Percentiles rank a stretch among this genome's conserved stretches.
phyloP scores from a whole-genome alignment of 2,113 vertebrate species.

The Grallaria varia region DNA sequence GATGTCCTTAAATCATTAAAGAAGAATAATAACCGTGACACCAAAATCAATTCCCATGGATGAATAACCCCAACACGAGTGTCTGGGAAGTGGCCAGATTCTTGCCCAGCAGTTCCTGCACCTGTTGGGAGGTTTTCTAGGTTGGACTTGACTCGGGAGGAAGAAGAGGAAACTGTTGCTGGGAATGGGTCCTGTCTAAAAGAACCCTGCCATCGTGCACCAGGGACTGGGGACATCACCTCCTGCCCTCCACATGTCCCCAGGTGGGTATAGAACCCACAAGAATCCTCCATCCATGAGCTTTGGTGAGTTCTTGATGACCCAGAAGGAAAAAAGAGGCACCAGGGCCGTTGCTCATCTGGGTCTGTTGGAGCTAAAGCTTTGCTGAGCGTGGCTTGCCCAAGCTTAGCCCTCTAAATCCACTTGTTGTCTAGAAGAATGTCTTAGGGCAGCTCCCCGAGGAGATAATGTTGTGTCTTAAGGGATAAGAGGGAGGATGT shows the following conservation, averaged over 20 bases:
- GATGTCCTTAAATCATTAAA: constrained; percentile 10
- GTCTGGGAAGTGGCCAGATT: neutral
- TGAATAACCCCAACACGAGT: neutral
- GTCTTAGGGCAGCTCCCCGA: neutral
- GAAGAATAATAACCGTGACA: neutral
- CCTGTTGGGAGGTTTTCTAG: neutral
- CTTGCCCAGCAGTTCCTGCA: neutral
- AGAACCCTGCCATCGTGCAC: neutral
- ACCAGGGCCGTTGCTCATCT: neutral
- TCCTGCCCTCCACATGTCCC: neutral
- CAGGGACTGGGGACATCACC: neutral
- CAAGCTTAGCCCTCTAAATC: neutral
- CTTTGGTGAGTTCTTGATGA: neutral
- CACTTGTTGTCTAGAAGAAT: neutral
- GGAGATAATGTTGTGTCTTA: neutral
- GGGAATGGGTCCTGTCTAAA: neutral
- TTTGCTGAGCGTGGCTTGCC: neutral
- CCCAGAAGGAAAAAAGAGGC: neutral
- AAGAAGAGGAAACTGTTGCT: neutral
- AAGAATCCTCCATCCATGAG: too few relatives aligned
- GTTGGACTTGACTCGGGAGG: neutral
- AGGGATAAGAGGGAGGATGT: neutral
- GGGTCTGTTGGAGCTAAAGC: neutral
- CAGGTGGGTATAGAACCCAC: neutral
- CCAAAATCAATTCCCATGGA: neutral